A percentile compares a stretch with the other conserved stretches of the same genome.
Conservation (phyloP, 2,888 invertebrate genomes). For the Hybos culiciformis region DNA sequence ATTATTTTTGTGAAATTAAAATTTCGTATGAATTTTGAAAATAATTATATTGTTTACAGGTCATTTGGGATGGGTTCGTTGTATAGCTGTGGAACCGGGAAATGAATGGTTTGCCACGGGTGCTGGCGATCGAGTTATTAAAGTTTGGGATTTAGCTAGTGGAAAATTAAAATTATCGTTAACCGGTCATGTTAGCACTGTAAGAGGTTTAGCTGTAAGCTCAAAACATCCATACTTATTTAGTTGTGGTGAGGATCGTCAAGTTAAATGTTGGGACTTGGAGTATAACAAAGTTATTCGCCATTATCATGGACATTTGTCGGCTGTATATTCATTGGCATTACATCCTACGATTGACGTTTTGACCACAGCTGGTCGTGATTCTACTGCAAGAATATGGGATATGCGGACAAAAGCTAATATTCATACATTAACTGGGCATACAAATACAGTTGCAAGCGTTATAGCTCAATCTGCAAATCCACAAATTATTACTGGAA, state of each 20-base stretch:
- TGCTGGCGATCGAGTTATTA: slow-evolving; percentile 94
- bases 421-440: slow-evolving; percentile 89
- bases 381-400: slow-evolving; percentile 95
- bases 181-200: slow-evolving; percentile 97
- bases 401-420: slow-evolving; percentile 98
- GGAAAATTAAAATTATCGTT: slow-evolving; percentile 93
- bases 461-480: slow-evolving; percentile 86
- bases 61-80: slow-evolving; percentile 93
- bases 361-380: slow-evolving; percentile 83
- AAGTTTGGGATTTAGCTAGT: slow-evolving; percentile 97
- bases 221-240: slow-evolving; percentile 93
- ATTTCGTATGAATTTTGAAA: not conserved
- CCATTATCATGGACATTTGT: slow-evolving; percentile 97
- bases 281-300: slow-evolving; percentile 97
- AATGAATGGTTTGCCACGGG: slow-evolving; percentile 81
- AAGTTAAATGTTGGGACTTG: slow-evolving; percentile 99
- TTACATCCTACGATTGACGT: slow-evolving; percentile 94
- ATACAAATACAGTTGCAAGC: slow-evolving; percentile 93
- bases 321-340: slow-evolving; percentile 86
- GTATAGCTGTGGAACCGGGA: slow-evolving; percentile 93
- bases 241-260: slow-evolving; percentile 97
- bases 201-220: slow-evolving; percentile 89
- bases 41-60: slow-evolving; percentile 16
- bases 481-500: slow-evolving; percentile 88
- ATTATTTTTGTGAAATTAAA: not conserved